phyloP scores from a whole-genome alignment of 2,797 vertebrate species.

The Coregonus sp. region DNA sequence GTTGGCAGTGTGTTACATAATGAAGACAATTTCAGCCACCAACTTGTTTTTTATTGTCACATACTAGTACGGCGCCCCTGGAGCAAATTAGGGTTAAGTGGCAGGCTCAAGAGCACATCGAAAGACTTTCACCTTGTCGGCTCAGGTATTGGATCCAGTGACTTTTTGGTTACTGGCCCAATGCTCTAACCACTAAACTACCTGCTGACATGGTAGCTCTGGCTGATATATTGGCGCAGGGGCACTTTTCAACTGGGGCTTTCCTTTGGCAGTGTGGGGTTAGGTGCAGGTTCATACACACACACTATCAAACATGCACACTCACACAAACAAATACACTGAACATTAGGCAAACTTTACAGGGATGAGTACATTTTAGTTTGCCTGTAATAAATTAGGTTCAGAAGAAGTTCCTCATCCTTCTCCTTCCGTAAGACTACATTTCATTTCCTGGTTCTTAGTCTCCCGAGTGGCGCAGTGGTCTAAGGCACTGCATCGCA shows the following conservation, averaged over 20 bases:
- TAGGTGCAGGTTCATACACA: not conserved
- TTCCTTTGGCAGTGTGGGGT: not conserved
- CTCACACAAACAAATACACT: not conserved
- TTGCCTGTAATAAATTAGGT: not conserved
- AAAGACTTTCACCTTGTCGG: too few relatives aligned
- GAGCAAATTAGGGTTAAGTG: too few relatives aligned
- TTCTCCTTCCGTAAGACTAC: slow-evolving; percentile 21
- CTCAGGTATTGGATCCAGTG: too few relatives aligned
- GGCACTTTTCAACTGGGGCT: not conserved
- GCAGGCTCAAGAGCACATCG: too few relatives aligned
- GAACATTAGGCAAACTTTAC: not conserved
- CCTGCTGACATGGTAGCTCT: too few relatives aligned
- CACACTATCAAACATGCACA: slow-evolving; percentile 13
- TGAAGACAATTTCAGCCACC: not conserved
- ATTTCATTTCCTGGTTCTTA: slow-evolving; percentile 40
- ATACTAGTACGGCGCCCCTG: too few relatives aligned
- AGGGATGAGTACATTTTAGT: not conserved
- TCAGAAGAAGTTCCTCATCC: not conserved
- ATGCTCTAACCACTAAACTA: too few relatives aligned
- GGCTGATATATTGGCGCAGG: not conserved
- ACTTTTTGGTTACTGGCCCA: too few relatives aligned
- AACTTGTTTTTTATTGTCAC: too few relatives aligned
- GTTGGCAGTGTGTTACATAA: not conserved
- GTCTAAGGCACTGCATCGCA: too few relatives aligned
- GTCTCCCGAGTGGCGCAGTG: too few relatives aligned